These are phyloP conservation scores for Oncorhynchus clarkii DNA, from an alignment of 2,113 vertebrate species.

Conservation along the genomic window DNA sequence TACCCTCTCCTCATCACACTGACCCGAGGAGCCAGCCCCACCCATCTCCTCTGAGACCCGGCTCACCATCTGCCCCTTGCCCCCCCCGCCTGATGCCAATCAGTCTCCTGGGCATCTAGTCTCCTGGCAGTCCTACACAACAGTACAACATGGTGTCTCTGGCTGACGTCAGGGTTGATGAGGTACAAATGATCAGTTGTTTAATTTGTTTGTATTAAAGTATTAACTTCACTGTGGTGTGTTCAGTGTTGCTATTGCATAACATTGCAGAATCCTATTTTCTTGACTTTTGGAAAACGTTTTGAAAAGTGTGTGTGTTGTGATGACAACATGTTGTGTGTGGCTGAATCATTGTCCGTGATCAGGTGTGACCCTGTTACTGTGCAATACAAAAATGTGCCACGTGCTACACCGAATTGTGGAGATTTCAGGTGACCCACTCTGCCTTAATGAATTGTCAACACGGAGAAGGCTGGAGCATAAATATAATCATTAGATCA, in stretches of 20 bases:
- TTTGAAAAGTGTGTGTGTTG: constrained; percentile 22
- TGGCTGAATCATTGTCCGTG: background rate
- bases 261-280: constrained; percentile 3
- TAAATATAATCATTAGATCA: background rate
- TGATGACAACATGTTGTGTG: background rate
- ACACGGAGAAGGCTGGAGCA: background rate
- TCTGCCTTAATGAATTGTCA: background rate
- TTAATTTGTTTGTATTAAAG: background rate
- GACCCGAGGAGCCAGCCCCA: constrained; percentile 68
- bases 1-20: constrained; percentile 89
- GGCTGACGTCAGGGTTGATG: background rate
- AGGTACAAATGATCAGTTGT: background rate
- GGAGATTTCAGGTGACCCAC: constrained; percentile 9
- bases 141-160: constrained; percentile 50
- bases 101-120: background rate
- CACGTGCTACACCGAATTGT: constrained; percentile 11
- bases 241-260: constrained; percentile 37
- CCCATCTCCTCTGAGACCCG: background rate
- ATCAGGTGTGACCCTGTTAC: constrained; percentile 49
- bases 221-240: constrained; percentile 30
- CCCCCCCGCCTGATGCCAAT: background rate
- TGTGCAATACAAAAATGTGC: constrained; percentile 51
- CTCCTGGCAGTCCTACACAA: constrained; percentile 3
- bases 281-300: constrained; percentile 1
- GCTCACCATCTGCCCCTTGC: background rate